These are phyloP conservation scores for Palythoa caribaeorum DNA, from an alignment of 92 coral and sea anemone species.

Conservation along the genomic window DNA sequence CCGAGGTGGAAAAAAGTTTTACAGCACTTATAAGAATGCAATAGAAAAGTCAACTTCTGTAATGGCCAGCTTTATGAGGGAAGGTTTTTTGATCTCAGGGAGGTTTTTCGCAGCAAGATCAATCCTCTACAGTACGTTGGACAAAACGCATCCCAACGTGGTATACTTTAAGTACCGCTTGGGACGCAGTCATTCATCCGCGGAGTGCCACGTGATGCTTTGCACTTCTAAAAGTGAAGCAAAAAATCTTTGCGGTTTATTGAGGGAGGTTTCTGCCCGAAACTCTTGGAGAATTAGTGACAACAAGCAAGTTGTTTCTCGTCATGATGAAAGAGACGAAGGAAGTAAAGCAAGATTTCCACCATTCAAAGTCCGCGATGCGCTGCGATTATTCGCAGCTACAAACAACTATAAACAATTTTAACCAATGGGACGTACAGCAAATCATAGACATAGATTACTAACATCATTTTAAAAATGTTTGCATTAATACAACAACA, in stretches of 20 bases:
- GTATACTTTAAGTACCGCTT: not conserved
- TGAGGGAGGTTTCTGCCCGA: not conserved
- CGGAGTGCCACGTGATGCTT: not conserved
- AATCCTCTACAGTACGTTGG: not conserved
- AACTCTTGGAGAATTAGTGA: not conserved
- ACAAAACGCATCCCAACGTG: not conserved
- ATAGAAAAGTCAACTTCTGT: not conserved
- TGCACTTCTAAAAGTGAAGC: not conserved
- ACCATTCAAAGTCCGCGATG: not conserved
- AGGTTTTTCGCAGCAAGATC: not conserved
- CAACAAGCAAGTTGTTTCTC: not conserved
- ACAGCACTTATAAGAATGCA: not conserved
- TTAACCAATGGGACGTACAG: not conserved
- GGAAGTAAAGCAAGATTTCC: not conserved
- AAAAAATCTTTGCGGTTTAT: conserved; percentile 2
- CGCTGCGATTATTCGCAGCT: not conserved
- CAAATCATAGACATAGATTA: no score
- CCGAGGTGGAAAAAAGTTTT: not conserved
- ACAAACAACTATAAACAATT: not conserved
- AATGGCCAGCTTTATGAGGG: not conserved
- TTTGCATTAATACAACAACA: no score
- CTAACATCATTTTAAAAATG: no score
- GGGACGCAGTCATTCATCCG: not conserved
- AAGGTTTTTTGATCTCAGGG: not conserved
- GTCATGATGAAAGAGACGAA: not conserved